These are phyloP conservation scores for Pandemis heparana DNA, from an alignment of 2,888 invertebrate species.

Conservation along the genomic window DNA sequence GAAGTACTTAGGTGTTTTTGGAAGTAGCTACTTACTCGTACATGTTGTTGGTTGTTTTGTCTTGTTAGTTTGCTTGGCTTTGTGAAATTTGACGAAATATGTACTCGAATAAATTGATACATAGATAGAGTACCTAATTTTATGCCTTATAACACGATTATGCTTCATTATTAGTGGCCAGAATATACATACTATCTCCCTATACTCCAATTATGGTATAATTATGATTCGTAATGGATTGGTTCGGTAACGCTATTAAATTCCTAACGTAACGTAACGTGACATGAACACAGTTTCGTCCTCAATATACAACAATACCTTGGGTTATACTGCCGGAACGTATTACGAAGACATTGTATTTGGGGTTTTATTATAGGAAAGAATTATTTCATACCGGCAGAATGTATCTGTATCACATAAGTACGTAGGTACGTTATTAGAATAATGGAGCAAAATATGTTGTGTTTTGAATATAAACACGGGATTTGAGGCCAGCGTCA, in stretches of 20 bases:
- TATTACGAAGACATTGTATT: conserved; percentile 7
- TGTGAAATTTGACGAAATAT: too few relatives aligned
- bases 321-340: conserved; percentile 1
- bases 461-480: background rate
- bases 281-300: conserved; percentile 10
- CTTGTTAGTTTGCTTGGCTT: too few relatives aligned
- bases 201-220: background rate
- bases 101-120: too few relatives aligned
- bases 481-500: background rate
- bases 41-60: too few relatives aligned
- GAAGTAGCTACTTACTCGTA: too few relatives aligned
- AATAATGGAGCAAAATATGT: background rate
- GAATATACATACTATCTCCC: background rate
- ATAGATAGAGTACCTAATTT: too few relatives aligned
- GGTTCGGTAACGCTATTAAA: background rate
- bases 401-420: too few relatives aligned
- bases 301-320: conserved; percentile 5
- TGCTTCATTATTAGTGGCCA: background rate
- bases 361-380: conserved; percentile 7
- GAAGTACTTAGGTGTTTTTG: too few relatives aligned
- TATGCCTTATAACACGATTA: background rate
- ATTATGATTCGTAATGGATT: background rate
- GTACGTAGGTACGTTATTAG: background rate
- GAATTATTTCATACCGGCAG: background rate
- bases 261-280: conserved; percentile 2